A percentile compares a stretch with the other conserved stretches of the same genome.
These are phyloP conservation scores for Phrynocephalus forsythii DNA, from an alignment of 2,797 vertebrate genomes.

Conservation along the genomic window DNA sequence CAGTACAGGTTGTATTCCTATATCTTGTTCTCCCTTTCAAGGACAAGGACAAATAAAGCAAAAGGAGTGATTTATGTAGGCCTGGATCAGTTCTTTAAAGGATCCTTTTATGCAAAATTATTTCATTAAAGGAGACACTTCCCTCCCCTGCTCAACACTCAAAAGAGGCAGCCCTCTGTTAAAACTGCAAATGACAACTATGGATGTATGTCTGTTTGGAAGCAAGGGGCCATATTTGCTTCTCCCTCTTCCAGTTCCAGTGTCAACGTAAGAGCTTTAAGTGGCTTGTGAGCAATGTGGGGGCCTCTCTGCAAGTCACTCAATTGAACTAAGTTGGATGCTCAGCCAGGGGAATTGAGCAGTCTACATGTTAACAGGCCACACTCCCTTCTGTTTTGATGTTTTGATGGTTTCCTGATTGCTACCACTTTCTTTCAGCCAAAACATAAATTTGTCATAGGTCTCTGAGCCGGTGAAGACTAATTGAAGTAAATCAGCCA, in stretches of 20 bases:
- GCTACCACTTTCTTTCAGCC: slow-evolving; percentile 82
- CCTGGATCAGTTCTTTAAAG: not conserved
- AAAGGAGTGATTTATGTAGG: not conserved
- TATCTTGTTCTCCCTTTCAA: no score
- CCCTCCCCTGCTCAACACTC: slow-evolving; percentile 30
- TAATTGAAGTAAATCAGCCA: slow-evolving; percentile 86
- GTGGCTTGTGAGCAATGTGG: slow-evolving; percentile 10
- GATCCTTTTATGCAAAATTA: not conserved
- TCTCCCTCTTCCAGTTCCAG: not conserved
- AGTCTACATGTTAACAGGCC: slow-evolving; percentile 62
- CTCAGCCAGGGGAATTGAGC: slow-evolving; percentile 69
- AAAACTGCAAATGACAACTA: slow-evolving; percentile 1
- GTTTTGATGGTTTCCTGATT: slow-evolving; percentile 83
- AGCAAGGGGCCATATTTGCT: slow-evolving; percentile 1
- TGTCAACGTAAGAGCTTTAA: slow-evolving; percentile 17
- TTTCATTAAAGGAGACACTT: slow-evolving; percentile 18
- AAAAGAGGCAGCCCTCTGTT: slow-evolving; percentile 4
- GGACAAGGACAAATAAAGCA: not conserved
- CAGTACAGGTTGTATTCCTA: no score
- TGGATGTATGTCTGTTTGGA: not conserved
- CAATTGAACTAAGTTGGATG: slow-evolving; percentile 49
- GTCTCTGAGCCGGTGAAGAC: slow-evolving; percentile 74
- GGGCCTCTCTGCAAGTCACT: slow-evolving; percentile 30
- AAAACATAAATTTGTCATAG: slow-evolving; percentile 88
- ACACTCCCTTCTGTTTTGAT: slow-evolving; percentile 81